Evolutionary conservation across 2,888 invertebrate genomes (phyloP).

Genomic region (Rugalucina vietnamica): DNA sequence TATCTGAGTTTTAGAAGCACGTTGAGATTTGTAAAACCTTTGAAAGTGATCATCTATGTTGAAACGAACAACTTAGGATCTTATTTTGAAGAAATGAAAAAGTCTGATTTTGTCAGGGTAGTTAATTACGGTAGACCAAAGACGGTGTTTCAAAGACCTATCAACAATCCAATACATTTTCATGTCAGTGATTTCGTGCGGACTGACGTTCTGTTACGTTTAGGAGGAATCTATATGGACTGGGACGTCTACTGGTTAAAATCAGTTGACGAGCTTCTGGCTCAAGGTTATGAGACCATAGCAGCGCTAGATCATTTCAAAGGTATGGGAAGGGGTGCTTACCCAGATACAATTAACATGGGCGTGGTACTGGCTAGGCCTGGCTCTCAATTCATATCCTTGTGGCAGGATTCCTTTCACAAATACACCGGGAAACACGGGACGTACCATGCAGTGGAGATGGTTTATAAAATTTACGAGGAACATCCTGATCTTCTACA

Average conservation of each 20-base stretch:
- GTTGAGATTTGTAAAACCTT: neutral
- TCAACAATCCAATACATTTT: neutral
- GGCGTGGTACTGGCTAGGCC: neutral
- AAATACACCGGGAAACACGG: neutral
- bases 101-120: neutral
- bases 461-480: neutral
- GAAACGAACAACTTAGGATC: neutral
- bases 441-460: neutral
- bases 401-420: neutral
- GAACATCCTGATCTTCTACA: neutral
- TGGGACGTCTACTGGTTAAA: neutral
- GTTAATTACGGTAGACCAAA: neutral
- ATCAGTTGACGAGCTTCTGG: neutral
- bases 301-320: neutral
- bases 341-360: neutral
- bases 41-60: neutral
- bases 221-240: neutral
- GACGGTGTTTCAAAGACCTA: neutral
- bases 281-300: neutral
- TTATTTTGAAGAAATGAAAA: neutral
- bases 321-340: neutral
- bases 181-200: neutral
- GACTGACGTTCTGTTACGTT: neutral
- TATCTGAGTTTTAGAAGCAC: slow-evolving; percentile 6
- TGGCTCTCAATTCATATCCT: neutral